phyloP scores from a whole-genome alignment of 2,113 vertebrate species.

The Rhadina sibilatrix region DNA sequence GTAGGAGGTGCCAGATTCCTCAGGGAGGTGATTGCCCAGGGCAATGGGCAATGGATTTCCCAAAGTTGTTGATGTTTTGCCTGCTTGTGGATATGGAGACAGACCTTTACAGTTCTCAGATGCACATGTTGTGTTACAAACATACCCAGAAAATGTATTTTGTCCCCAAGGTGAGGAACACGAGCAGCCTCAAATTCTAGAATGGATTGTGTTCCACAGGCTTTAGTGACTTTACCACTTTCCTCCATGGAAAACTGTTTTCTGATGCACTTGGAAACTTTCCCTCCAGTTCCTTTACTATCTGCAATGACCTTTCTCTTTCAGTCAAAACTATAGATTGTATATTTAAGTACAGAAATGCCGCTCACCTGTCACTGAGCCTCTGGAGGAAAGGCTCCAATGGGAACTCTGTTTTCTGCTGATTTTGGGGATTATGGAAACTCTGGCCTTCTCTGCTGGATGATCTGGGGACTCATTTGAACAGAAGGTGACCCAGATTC shows the following conservation, averaged over 20 bases:
- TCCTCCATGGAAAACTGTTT: not conserved
- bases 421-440: not conserved
- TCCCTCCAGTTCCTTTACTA: not conserved
- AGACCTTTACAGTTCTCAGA: not conserved
- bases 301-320: not conserved
- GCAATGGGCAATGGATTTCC: not conserved
- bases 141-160: fast-evolving
- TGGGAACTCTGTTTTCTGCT: not conserved
- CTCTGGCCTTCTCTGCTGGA: fast-evolving
- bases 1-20: too few relatives aligned
- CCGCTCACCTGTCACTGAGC: not conserved
- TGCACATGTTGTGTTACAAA: fast-evolving
- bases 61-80: not conserved
- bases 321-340: not conserved
- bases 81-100: not conserved
- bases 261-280: not conserved
- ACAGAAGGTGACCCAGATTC: not conserved
- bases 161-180: not conserved
- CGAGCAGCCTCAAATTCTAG: not conserved
- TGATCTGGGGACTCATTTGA: not conserved
- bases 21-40: not conserved
- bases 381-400: not conserved
- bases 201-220: not conserved
- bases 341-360: not conserved
- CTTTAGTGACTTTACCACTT: not conserved